Evolutionary conservation across 2,113 vertebrate genomes (phyloP).

Genomic region (Petrocephalus zakoni): DNA sequence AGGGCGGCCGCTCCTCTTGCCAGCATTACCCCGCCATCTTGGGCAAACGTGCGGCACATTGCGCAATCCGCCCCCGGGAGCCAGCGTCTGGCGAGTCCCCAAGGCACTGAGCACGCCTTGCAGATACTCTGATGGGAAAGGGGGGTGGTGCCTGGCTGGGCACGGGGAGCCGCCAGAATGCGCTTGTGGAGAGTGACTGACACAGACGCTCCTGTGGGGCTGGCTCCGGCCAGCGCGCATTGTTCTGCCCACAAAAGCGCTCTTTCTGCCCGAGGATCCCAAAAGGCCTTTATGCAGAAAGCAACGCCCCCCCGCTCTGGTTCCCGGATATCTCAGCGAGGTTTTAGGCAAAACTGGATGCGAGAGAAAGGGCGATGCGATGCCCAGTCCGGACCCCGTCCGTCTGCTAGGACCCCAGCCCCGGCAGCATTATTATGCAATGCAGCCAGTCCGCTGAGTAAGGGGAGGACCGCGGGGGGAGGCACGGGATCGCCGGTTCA

Average conservation of each 20-base stretch:
- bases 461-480: background rate
- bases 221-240: constrained; percentile 12
- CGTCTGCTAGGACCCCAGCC: background rate
- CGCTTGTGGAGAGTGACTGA: background rate
- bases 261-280: background rate
- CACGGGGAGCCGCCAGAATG: background rate
- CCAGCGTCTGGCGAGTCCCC: background rate
- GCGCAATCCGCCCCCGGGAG: background rate
- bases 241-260: constrained; percentile 20
- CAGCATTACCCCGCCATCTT: constrained; percentile 9
- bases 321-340: constrained; percentile 1
- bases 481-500: background rate
- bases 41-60: background rate
- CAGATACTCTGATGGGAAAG: background rate
- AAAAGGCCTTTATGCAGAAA: background rate
- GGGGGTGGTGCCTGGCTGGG: background rate
- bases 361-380: background rate
- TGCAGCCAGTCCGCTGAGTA: background rate
- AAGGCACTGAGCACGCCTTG: background rate
- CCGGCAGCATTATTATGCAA: constrained; percentile 1
- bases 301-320: background rate
- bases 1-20: background rate
- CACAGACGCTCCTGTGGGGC: background rate
- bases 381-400: background rate
- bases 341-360: background rate